Evolutionary conservation across 2,888 invertebrate genomes (phyloP).

Genomic region (Drosophila trichaetosa): DNA sequence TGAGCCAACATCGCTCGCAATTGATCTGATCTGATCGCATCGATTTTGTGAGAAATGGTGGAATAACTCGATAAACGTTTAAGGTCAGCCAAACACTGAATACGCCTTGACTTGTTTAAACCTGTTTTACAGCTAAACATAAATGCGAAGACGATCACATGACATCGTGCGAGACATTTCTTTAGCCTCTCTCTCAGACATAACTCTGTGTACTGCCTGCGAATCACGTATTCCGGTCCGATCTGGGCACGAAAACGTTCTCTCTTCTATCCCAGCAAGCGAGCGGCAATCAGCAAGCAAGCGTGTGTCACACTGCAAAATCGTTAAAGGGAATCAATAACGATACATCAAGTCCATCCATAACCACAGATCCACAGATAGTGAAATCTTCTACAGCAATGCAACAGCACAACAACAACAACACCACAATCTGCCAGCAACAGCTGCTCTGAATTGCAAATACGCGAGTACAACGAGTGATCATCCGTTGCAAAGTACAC

Average conservation of each 20-base stretch:
- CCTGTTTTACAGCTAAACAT: constrained; percentile 64
- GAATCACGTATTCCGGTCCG: neutral
- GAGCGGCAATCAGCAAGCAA: constrained; percentile 16
- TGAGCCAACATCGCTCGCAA: constrained; percentile 14
- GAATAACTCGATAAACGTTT: constrained; percentile 8
- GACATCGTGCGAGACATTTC: constrained; percentile 61
- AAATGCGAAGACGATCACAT: constrained; percentile 12
- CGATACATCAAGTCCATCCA: constrained; percentile 79
- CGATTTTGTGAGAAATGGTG: constrained; percentile 13
- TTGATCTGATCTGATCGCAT: constrained; percentile 4
- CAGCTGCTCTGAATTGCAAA: constrained; percentile 6
- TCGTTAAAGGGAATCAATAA: constrained; percentile 82
- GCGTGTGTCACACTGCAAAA: constrained; percentile 53
- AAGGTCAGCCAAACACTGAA: constrained; percentile 65
- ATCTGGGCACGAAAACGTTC: constrained; percentile 25
- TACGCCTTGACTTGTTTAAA: constrained; percentile 58
- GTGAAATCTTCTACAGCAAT: constrained; percentile 33
- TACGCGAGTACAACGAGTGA: constrained; percentile 22
- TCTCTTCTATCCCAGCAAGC: constrained; percentile 26
- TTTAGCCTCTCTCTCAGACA: constrained; percentile 23
- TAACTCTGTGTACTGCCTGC: constrained; percentile 21
- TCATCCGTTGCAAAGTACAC: constrained; percentile 38
- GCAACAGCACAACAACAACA: constrained; percentile 48
- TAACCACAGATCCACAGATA: constrained; percentile 35
- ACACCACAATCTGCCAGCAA: constrained; percentile 7